phyloP scores from a whole-genome alignment of 2,797 vertebrate genomes.

The Sciaenops ocellatus region DNA sequence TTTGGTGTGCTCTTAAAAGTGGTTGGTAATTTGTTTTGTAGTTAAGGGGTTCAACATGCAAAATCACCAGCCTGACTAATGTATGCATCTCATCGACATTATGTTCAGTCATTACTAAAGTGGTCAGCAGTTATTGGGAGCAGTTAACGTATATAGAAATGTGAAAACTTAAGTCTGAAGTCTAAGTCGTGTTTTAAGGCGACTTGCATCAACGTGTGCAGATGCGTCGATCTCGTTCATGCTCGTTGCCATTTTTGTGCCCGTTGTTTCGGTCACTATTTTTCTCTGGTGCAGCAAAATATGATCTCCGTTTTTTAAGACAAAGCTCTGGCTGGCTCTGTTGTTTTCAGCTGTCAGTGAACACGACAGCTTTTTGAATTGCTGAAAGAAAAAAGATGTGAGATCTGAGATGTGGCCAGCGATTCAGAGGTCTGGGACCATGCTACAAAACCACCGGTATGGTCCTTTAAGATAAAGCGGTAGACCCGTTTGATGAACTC shows the following conservation, averaged over 20 bases:
- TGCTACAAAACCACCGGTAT: conserved; percentile 16
- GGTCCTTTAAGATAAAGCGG: conserved; percentile 51
- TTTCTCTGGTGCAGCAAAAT: not conserved
- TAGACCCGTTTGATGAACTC: conserved; percentile 48
- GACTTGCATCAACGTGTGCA: not conserved
- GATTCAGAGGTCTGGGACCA: conserved; percentile 22
- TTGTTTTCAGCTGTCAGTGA: conserved; percentile 1
- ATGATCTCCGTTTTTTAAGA: not conserved
- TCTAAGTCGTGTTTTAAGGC: not conserved
- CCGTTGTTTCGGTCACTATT: not conserved
- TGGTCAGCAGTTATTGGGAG: not conserved
- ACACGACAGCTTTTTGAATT: conserved; percentile 10
- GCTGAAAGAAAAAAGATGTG: conserved; percentile 5
- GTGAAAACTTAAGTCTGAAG: not conserved
- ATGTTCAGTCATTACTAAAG: conserved; percentile 1
- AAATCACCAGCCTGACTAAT: conserved; percentile 15
- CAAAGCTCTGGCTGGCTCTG: conserved; percentile 9
- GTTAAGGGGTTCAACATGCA: conserved; percentile 3
- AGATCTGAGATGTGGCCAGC: not conserved
- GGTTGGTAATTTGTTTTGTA: not conserved
- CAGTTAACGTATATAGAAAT: not conserved
- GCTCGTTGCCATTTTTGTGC: conserved; percentile 4
- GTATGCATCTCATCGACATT: not conserved
- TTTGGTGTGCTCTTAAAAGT: not conserved
- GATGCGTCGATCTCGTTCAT: not conserved